These are phyloP conservation scores for Nibea albiflora DNA, from an alignment of 2,113 vertebrate species.

Conservation along the genomic window DNA sequence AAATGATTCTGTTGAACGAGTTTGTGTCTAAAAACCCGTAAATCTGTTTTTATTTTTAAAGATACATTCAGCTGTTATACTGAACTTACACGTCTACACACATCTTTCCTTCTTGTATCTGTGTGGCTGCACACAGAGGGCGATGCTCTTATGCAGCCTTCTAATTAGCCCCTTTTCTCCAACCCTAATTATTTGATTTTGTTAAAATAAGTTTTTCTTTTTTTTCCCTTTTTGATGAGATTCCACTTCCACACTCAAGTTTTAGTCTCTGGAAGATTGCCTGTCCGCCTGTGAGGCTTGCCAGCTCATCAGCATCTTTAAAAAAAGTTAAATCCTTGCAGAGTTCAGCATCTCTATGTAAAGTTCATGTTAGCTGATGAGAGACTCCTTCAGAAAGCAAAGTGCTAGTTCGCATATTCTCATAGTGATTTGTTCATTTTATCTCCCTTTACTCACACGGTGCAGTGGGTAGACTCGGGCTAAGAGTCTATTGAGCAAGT, in stretches of 20 bases:
- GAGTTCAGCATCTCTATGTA: conserved; percentile 43
- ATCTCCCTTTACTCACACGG: conserved; percentile 28
- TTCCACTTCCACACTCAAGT: conserved; percentile 31
- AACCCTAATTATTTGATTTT: conserved; percentile 25
- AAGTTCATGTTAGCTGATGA: conserved; percentile 53
- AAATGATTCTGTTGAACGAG: background rate
- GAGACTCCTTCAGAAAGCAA: conserved; percentile 46
- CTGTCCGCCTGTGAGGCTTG: conserved; percentile 23
- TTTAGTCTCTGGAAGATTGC: conserved; percentile 33
- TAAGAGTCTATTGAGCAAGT: conserved; percentile 47
- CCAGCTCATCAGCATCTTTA: conserved; percentile 50
- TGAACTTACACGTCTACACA: background rate
- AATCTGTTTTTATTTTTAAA: background rate
- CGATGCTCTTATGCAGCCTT: conserved; percentile 19
- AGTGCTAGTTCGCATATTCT: conserved; percentile 54
- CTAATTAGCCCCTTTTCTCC: conserved; percentile 45
- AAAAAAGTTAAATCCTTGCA: conserved; percentile 42
- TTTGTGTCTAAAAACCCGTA: background rate
- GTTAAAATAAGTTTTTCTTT: conserved; percentile 5
- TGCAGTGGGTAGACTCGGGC: conserved; percentile 27
- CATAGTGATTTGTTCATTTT: conserved; percentile 51
- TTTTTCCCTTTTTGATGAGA: conserved; percentile 34
- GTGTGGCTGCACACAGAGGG: conserved; percentile 11
- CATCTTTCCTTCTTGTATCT: background rate
- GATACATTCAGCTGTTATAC: background rate